These are phyloP conservation scores for Heliothis subflexa DNA, from an alignment of 1,140 invertebrate species.

Conservation along the genomic window DNA sequence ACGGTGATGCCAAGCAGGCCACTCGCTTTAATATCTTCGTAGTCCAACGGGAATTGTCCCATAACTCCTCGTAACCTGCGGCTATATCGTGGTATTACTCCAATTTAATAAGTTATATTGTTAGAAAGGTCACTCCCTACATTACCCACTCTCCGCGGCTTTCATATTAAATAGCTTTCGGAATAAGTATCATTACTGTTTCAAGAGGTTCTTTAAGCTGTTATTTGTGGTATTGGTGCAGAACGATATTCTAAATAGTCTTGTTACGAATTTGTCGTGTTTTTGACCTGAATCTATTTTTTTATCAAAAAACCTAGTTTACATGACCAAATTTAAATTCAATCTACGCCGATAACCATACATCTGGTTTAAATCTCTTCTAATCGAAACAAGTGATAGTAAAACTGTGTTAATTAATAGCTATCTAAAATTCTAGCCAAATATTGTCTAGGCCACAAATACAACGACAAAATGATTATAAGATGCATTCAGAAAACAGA, in stretches of 20 bases:
- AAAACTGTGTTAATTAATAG: background rate
- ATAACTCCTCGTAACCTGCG: conserved; percentile 27
- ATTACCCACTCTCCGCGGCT: conserved; percentile 14
- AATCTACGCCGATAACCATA: background rate
- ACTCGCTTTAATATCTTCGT: conserved; percentile 37
- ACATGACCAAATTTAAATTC: background rate
- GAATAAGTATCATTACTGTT: conserved; percentile 25
- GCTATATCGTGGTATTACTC: conserved; percentile 19
- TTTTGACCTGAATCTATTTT: background rate
- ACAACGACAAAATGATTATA: background rate
- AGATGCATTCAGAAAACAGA: background rate
- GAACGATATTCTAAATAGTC: background rate
- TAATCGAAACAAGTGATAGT: background rate
- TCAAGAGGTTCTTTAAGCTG: background rate
- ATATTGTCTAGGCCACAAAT: background rate
- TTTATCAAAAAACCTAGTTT: too few species aligned
- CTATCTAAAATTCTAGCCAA: background rate
- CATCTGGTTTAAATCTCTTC: background rate
- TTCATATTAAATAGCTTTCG: conserved; percentile 18
- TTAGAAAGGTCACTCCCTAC: background rate
- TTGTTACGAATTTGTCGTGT: background rate
- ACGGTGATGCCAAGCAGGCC: conserved; percentile 54
- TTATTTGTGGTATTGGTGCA: background rate
- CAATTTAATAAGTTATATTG: conserved; percentile 19
- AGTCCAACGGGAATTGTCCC: conserved; percentile 24